Evolutionary conservation across 1,140 invertebrate genomes (phyloP).

Genomic region (Drosophila asahinai): DNA sequence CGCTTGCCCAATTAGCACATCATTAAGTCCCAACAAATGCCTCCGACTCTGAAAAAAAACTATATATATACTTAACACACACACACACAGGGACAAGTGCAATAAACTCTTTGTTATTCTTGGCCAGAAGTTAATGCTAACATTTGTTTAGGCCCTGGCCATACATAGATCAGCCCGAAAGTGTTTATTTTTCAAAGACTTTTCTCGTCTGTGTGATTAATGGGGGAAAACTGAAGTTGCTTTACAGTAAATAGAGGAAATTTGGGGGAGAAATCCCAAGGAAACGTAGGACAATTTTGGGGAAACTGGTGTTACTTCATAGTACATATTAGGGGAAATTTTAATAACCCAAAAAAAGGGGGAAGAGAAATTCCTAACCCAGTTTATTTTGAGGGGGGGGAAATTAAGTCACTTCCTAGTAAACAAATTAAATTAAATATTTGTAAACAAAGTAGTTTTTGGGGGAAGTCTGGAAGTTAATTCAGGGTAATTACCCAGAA

Average conservation of each 20-base stretch:
- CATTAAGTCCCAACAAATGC: conserved; percentile 71
- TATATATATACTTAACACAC: neutral
- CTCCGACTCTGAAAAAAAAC: conserved; percentile 9
- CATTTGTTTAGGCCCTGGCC: conserved; percentile 61
- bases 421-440: conserved; percentile 12
- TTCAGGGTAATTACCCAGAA: neutral
- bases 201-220: conserved; percentile 37
- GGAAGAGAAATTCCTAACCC: neutral
- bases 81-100: conserved; percentile 58
- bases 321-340: neutral
- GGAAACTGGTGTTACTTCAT: conserved; percentile 3
- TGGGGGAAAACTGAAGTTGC: conserved; percentile 16
- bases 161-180: conserved; percentile 50
- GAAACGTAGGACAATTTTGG: neutral
- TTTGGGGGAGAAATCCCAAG: neutral
- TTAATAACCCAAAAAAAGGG: neutral
- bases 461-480: neutral
- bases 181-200: conserved; percentile 66
- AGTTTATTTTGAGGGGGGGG: neutral
- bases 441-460: neutral
- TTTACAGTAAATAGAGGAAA: conserved; percentile 16
- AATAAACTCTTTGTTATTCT: conserved; percentile 80
- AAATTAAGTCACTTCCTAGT: neutral
- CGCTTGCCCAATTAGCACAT: conserved; percentile 75
- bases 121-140: conserved; percentile 71